Base-by-base conservation (phyloP, 2,888 invertebrate species). In the Limnephilus marmoratus region DNA sequence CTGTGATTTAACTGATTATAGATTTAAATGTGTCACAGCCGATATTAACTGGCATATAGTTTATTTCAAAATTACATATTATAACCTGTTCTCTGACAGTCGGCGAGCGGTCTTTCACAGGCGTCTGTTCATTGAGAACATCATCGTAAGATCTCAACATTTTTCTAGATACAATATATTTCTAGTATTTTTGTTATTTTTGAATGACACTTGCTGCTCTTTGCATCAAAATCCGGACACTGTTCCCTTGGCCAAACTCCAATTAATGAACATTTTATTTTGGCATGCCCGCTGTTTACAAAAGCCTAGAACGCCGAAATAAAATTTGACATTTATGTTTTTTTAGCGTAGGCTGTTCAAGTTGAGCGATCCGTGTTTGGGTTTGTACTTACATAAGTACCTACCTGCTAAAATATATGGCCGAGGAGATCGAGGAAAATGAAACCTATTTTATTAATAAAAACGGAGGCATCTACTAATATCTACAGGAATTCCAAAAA, bases 31-130 rank as follows among this genome's bases (percentile, higher is more conserved):
- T 18, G 53, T 15, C 53, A 68, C 24, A 68, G 68, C 24, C 68
- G 24, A 68, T n/a, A 24, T 68, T n/a, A 68, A 2, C n/a, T 68
- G 68, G 68, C n/a, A 68, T 4, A 68, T 68, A 9, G 7, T 68
- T 24, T n/a, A 24, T 68, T 96, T 94, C 91, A 95, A 95, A 24
- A 53, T 49, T 53, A 87, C 18, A n/a, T 34, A 85, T 41, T 13
- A 24, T 34, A 85, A 93, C 93, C 92, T 93, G 93, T 83, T 93
- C 93, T 83, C 49, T 86, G n/a, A 92, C 85, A 29, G 93, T 93
- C 5, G 37, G 37, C n/a, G 93, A 90, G 24, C 87, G 90, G 41
- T 93, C 93, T 41, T 68, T 53, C 34, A 92, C 93, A 15, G 80
- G 34, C n/a, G 85, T 91, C 34, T 90, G 86, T 82, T 91, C 81